phyloP scores from a whole-genome alignment of 2,113 vertebrate species.

The Rhinoderma darwinii region DNA sequence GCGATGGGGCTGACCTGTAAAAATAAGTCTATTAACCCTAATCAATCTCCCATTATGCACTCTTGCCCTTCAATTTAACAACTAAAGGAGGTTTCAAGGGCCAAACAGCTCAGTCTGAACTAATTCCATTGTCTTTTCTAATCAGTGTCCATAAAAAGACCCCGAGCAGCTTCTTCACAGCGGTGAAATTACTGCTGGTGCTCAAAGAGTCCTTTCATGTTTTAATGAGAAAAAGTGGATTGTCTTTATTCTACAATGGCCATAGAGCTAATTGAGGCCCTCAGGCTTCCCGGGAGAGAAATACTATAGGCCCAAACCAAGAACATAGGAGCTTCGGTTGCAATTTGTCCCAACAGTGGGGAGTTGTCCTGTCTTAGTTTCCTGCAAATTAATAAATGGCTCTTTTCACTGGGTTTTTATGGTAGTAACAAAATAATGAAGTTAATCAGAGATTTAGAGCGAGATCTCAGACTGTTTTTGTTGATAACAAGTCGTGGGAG shows the following conservation, averaged over 20 bases:
- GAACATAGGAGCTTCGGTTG: conserved; percentile 67
- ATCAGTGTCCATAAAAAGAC: conserved; percentile 62
- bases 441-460: conserved; percentile 70
- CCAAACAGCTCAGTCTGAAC: conserved; percentile 64
- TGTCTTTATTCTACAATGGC: conserved; percentile 73
- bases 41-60: conserved; percentile 84
- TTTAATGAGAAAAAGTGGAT: conserved; percentile 76
- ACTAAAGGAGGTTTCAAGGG: conserved; percentile 66
- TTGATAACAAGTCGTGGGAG: conserved; percentile 61
- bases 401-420: conserved; percentile 51
- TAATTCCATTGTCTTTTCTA: conserved; percentile 75
- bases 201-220: conserved; percentile 70
- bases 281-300: conserved; percentile 62
- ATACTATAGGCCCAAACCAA: conserved; percentile 50
- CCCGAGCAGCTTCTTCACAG: conserved; percentile 64
- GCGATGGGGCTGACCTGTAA: conserved; percentile 73
- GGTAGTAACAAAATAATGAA: conserved; percentile 71
- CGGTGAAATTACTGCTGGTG: conserved; percentile 63
- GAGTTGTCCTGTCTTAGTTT: conserved; percentile 65
- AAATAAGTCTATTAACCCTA: conserved; percentile 85
- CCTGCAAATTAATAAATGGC: conserved; percentile 73
- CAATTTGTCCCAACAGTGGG: conserved; percentile 66
- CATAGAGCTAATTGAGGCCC: conserved; percentile 70
- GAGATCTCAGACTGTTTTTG: conserved; percentile 54
- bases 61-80: conserved; percentile 72